Percentiles rank a stretch among this genome's conserved stretches.
Evolutionary conservation across 2,113 vertebrate genomes (phyloP).

Genomic region (Amblyornis subalaris): DNA sequence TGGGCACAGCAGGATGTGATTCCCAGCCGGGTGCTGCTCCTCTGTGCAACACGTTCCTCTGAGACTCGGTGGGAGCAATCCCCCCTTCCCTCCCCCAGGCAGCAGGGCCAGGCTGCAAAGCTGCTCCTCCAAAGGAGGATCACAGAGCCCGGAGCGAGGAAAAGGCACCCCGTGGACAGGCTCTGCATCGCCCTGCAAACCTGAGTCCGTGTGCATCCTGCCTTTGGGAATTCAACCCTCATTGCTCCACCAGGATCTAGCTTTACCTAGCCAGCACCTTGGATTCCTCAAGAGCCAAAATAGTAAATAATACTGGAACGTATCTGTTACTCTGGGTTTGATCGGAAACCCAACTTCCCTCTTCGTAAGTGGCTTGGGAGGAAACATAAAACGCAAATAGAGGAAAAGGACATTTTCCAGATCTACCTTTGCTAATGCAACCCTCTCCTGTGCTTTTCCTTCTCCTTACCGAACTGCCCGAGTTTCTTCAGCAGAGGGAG

Average conservation of each 20-base stretch:
- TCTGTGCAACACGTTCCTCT: not conserved
- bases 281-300: not conserved
- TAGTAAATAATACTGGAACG: not conserved
- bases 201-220: not conserved
- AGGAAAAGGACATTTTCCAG: not conserved
- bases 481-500: constrained; percentile 24
- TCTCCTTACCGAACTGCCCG: not conserved
- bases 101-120: not conserved
- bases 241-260: not conserved
- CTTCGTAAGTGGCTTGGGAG: not conserved
- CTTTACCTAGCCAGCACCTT: not conserved
- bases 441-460: not conserved
- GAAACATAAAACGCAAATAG: rapidly evolving
- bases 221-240: not conserved
- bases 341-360: not conserved
- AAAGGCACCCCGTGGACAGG: not conserved
- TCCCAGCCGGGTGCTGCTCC: not conserved
- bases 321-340: not conserved
- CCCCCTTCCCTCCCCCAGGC: not conserved
- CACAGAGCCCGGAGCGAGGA: not conserved
- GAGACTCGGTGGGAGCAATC: not conserved
- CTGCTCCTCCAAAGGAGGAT: not conserved
- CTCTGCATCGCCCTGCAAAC: not conserved
- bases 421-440: rapidly evolving
- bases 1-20: not conserved